These are phyloP conservation scores for Rhinolophus ferrumequinum DNA, from an alignment of 2,113 vertebrate species.

Conservation along the genomic window DNA sequence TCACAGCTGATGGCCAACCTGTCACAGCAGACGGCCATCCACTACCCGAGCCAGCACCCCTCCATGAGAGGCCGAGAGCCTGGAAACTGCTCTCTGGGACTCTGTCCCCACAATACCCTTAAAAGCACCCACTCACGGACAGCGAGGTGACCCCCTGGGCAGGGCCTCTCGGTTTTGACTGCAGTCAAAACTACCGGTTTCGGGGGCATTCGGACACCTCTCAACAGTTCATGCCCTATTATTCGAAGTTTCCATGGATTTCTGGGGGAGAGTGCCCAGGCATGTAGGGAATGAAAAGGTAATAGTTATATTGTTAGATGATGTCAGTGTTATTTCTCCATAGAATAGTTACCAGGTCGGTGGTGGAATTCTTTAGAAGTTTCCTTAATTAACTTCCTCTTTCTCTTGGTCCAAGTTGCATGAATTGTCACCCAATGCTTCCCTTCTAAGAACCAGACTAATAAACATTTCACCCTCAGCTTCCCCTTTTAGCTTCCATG, in stretches of 20 bases:
- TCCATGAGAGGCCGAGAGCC: too few species aligned
- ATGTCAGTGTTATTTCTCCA: not conserved
- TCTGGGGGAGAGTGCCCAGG: accelerated
- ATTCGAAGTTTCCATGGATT: not conserved
- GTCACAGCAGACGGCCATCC: too few species aligned
- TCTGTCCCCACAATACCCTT: too few species aligned
- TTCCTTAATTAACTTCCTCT: not conserved
- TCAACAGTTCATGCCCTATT: not conserved
- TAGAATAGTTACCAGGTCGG: not conserved
- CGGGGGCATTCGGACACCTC: too few species aligned
- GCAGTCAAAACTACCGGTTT: not conserved
- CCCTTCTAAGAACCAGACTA: not conserved
- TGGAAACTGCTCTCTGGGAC: too few species aligned
- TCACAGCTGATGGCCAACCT: too few species aligned
- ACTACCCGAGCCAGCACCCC: too few species aligned
- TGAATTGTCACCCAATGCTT: not conserved
- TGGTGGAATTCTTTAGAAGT: not conserved
- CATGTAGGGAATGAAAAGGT: not conserved
- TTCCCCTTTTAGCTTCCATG: not conserved
- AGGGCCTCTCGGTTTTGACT: not conserved
- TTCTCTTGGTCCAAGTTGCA: not conserved
- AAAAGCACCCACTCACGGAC: too few species aligned
- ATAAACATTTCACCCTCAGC: not conserved
- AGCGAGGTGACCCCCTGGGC: not conserved
- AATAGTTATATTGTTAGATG: not conserved